Evolutionary conservation across 2,113 vertebrate species (phyloP).

Genomic region (Dromiciops gliroides): DNA sequence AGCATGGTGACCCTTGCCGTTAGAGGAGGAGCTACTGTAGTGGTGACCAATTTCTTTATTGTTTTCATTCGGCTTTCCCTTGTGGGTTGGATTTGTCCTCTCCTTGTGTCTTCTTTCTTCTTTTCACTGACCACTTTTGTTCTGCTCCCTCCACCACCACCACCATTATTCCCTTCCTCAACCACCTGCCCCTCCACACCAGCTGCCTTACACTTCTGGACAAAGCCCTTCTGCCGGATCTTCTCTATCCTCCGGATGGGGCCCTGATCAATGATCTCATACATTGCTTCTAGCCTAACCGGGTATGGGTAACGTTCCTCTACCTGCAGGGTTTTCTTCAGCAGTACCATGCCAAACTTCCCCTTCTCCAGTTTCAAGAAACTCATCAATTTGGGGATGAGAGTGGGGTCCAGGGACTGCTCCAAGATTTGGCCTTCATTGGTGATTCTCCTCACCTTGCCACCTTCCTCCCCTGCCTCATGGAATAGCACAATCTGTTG

Average conservation of each 20-base stretch:
- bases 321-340: constrained; percentile 97
- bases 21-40: constrained; percentile 61
- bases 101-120: constrained; percentile 85
- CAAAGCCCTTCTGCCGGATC: constrained; percentile 95
- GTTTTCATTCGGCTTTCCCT: constrained; percentile 83
- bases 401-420: constrained; percentile 90
- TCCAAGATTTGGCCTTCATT: constrained; percentile 93
- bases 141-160: constrained; percentile 37
- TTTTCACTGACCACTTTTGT: constrained; percentile 65
- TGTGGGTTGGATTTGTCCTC: constrained; percentile 75
- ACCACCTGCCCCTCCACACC: constrained; percentile 95
- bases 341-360: constrained; percentile 97
- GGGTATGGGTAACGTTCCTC: constrained; percentile 98
- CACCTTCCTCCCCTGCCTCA: constrained; percentile 92
- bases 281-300: constrained; percentile 96
- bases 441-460: constrained; percentile 93
- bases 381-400: constrained; percentile 95
- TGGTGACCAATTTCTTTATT: constrained; percentile 76
- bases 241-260: constrained; percentile 95
- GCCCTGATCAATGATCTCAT: constrained; percentile 95
- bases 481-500: constrained; percentile 98
- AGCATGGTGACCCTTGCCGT: constrained; percentile 76
- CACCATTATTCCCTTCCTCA: constrained; percentile 78
- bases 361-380: constrained; percentile 97
- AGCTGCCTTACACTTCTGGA: constrained; percentile 94